Evolutionary conservation across 2,888 invertebrate genomes (phyloP).

Genomic region (Oxystoma pomonae): DNA sequence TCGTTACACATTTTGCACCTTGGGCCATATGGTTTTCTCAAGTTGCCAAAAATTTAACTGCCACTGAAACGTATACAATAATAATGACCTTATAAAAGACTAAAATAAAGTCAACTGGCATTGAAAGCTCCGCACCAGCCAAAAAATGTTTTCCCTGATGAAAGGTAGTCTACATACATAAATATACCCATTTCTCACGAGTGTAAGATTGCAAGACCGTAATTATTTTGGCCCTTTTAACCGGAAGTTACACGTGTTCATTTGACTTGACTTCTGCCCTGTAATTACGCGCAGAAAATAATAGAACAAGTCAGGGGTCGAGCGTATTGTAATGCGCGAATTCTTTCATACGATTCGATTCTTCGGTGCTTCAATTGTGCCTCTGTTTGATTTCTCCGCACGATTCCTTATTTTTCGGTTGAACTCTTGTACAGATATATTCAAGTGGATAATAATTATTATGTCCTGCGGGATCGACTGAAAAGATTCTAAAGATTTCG

Average conservation of each 20-base stretch:
- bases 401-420: constrained; percentile 28
- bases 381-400: constrained; percentile 17
- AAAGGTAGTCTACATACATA: neutral
- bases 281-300: constrained; percentile 34
- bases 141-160: neutral
- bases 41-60: too few species aligned
- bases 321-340: constrained; percentile 33
- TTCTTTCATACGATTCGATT: constrained; percentile 12
- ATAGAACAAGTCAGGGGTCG: constrained; percentile 32
- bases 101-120: neutral
- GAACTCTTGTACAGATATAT: constrained; percentile 35
- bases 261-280: constrained; percentile 31
- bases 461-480: constrained; percentile 21
- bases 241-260: constrained; percentile 43
- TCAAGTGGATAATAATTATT: constrained; percentile 32
- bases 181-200: constrained; percentile 37
- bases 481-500: neutral
- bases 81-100: too few species aligned
- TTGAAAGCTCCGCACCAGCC: neutral
- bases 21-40: too few species aligned
- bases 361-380: constrained; percentile 17
- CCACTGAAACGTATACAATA: too few species aligned
- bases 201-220: constrained; percentile 38
- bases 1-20: too few species aligned
- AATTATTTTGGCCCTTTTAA: constrained; percentile 39